Base-by-base conservation (phyloP, 2,113 vertebrate genomes). In the Donacobius atricapilla region DNA sequence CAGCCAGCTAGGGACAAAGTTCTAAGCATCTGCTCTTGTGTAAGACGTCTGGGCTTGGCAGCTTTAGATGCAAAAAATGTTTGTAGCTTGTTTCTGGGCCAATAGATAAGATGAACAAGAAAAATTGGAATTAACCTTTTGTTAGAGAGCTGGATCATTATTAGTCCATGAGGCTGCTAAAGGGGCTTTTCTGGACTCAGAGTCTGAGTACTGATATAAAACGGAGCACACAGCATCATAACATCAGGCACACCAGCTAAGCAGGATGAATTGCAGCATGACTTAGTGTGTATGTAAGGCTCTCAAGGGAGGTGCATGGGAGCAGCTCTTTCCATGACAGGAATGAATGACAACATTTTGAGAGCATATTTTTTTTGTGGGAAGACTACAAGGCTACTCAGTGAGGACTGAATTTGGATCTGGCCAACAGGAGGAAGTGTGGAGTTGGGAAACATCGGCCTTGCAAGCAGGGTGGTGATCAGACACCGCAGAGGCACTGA, bases 1-100 rank as follows among this genome's bases (percentile, higher is more conserved):
- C 96, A 96, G 66, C 78, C 89, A 83, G 82, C 91, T 72, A 93
- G 58, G 96, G 94, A 91, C 95, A 95, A 96, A 95, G 95, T 95
- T 89, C 93, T 76, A 23, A 91, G 78, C 93, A 94, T 86, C 75
- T 93, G 89, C 73, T 95, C 82, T 96, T 95, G 78, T 88, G 93
- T 76, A 96, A 95, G 93, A 91, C 0, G 1, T 39, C 82, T 85
- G 54, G 9, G 24, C 72, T 96, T 94, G 87, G 91, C 93, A 90
- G 82, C 23, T 94, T 88, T 61, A 48, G 33, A 78, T 50, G 47
- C 65, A 94, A 83, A 95, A 91, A 58, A 61, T 22, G 5, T 91
- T 85, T 61, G 61, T 61, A 85, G 39, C 39, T 90, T 45, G 39
- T 47, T 91, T 83, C 89, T 91, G 40, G 53, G 89, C 87, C 94